These are phyloP conservation scores for Meganola albula DNA, from an alignment of 2,888 invertebrate species.

Conservation along the genomic window DNA sequence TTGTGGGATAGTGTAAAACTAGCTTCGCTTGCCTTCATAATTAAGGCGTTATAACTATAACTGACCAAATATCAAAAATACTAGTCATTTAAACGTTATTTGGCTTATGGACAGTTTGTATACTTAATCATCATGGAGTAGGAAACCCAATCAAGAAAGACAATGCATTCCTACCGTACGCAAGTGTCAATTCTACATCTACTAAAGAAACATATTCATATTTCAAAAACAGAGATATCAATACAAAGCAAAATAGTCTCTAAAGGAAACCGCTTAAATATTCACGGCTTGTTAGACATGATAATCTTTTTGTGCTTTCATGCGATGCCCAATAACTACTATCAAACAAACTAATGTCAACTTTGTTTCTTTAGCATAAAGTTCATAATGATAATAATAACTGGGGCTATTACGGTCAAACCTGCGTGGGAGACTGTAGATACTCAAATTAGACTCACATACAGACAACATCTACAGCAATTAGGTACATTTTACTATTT, in stretches of 20 bases:
- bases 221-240: slow-evolving; percentile 4
- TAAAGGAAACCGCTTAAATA: slow-evolving; percentile 33
- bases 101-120: too few relatives aligned
- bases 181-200: too few relatives aligned
- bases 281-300: slow-evolving; percentile 37
- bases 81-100: too few relatives aligned
- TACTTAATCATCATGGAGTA: too few relatives aligned
- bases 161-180: too few relatives aligned
- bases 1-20: too few relatives aligned
- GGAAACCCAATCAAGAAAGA: too few relatives aligned
- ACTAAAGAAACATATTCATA: too few relatives aligned
- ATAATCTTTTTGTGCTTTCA: slow-evolving; percentile 32
- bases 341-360: slow-evolving; percentile 12
- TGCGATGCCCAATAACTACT: slow-evolving; percentile 16
- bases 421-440: slow-evolving; percentile 24
- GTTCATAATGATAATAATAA: slow-evolving; percentile 21
- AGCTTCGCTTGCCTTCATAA: too few relatives aligned
- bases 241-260: slow-evolving; percentile 8
- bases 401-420: slow-evolving; percentile 10
- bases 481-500: too few relatives aligned
- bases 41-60: too few relatives aligned
- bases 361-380: slow-evolving; percentile 19
- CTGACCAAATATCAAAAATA: too few relatives aligned
- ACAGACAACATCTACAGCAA: slow-evolving; percentile 15
- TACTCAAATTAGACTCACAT: slow-evolving; percentile 23